Evolutionary conservation across 2,888 invertebrate genomes (phyloP), one percentile per base, ranked within the genome.

Genomic region (Eutolmus rufibarbis): DNA sequence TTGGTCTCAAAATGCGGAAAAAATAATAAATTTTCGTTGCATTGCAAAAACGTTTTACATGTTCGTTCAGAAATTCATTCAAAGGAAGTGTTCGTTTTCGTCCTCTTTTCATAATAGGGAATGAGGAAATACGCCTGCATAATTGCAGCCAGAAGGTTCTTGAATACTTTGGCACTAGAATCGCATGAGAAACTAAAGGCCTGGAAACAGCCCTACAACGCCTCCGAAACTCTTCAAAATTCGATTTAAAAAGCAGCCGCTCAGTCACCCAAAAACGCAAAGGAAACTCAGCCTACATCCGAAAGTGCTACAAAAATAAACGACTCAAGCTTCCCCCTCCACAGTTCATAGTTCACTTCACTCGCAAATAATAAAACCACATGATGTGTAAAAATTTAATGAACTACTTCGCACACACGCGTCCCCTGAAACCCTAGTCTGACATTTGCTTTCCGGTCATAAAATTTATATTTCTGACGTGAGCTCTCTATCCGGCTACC

Each of bases 351-450:
- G 79, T 79, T 79, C 79, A 79, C 79, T 43, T 79, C 43, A 79
- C 79, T 46, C 31, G 31, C 79, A 79, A 79, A 79, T 51, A 79
- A 79, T 79, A 79, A 79, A 79, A 79, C 46, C 79, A 79, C 79
- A 51, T 79, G 79, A 79, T 79, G 79, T 43, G 79, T 79, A 43
- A 79, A 79, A 79, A 79, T 79, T 79, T 79, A 79, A 79, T 79
- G 46, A 79, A 79, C 79, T 79, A 40, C 43, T 79, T 79, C 46
- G 46, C 51, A 51, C 51, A 51, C 81, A 81, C 56, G 31, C 56
- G n/a, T 51, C 28, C 56, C 56, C 34, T 56, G 5, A 31, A 51
- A 19, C 51, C 51, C 51, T 19, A 5, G 19, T 19, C 51, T 51
- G 19, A 51, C 51, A 51, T 51, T 51, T 51, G 51, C 31, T 43